Conservation (phyloP, 2,113 vertebrate genomes). For the Erythrolamprus reginae region DNA sequence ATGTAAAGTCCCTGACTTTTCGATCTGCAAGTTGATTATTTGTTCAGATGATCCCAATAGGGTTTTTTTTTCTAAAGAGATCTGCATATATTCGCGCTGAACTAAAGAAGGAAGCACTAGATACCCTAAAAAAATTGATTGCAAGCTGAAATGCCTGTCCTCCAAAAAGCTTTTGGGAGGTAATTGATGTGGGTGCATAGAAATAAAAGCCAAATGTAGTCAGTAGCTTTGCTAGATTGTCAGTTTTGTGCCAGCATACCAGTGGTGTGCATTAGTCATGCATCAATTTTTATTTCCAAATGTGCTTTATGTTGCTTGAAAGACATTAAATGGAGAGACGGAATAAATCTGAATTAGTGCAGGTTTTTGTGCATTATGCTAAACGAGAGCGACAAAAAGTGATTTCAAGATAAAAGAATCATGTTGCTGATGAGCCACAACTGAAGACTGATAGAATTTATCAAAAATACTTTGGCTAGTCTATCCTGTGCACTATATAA, state of each 20-base stretch:
- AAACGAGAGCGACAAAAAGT: conserved; percentile 43
- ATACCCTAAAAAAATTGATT: conserved; percentile 39
- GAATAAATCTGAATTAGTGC: conserved; percentile 55
- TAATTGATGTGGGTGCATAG: conserved; percentile 15
- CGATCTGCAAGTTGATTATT: conserved; percentile 37
- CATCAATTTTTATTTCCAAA: conserved; percentile 40
- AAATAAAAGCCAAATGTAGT: conserved; percentile 43
- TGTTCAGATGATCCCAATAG: conserved; percentile 26
- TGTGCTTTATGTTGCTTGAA: conserved; percentile 42
- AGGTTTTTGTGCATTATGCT: conserved; percentile 53
- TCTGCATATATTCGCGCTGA: neutral
- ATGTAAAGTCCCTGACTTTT: neutral
- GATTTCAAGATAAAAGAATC: conserved; percentile 55
- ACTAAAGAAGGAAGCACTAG: conserved; percentile 9
- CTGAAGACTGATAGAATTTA: conserved; percentile 39
- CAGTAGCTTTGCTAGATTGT: conserved; percentile 8
- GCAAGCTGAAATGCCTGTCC: conserved; percentile 6
- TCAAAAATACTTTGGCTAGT: conserved; percentile 12
- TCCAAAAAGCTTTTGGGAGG: conserved; percentile 37
- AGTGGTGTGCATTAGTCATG: conserved; percentile 42
- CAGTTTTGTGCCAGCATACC: neutral
- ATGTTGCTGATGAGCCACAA: conserved; percentile 37
- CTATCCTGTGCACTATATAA: neutral
- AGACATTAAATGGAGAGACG: conserved; percentile 48
- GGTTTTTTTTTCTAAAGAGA: conserved; percentile 27